Evolutionary conservation across 2,113 vertebrate genomes (phyloP).

Genomic region (Stigmatopora nigra): DNA sequence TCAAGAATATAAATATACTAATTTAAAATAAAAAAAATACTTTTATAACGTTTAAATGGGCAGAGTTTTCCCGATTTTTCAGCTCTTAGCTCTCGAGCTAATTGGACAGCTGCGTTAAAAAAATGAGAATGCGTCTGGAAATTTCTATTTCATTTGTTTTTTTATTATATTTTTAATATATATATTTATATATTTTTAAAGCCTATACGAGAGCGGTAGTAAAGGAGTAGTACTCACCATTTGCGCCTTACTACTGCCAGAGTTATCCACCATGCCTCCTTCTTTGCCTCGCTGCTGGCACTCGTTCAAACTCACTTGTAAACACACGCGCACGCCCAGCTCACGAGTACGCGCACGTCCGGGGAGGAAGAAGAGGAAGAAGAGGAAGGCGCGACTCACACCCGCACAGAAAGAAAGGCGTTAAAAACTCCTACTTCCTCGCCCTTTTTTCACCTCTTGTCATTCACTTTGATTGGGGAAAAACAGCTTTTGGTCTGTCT

Average conservation of each 20-base stretch:
- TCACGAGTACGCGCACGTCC: slow-evolving; percentile 10
- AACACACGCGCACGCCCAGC: slow-evolving; percentile 48
- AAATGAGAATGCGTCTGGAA: no score
- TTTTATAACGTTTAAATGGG: neutral
- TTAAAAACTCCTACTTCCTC: neutral
- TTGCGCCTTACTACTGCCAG: slow-evolving; percentile 68
- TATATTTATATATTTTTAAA: neutral
- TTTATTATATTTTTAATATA: neutral
- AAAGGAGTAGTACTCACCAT: slow-evolving; percentile 64
- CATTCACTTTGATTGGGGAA: neutral
- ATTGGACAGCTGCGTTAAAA: neutral
- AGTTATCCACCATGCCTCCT: slow-evolving; percentile 77
- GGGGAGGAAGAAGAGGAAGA: neutral
- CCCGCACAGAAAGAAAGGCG: neutral
- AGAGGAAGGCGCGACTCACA: slow-evolving; percentile 1
- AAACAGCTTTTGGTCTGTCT: neutral
- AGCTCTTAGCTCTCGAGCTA: neutral
- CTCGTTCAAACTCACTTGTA: slow-evolving; percentile 57
- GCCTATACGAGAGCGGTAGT: neutral
- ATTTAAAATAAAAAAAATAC: neutral
- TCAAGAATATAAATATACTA: neutral
- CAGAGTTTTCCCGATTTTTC: no score
- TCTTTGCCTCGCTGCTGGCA: slow-evolving; percentile 58
- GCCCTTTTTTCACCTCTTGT: neutral
- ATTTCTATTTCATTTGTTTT: no score